Percentiles rank a stretch among this genome's conserved stretches.
Conservation (phyloP, 2,797 vertebrate species). For the Echiichthys vipera region DNA sequence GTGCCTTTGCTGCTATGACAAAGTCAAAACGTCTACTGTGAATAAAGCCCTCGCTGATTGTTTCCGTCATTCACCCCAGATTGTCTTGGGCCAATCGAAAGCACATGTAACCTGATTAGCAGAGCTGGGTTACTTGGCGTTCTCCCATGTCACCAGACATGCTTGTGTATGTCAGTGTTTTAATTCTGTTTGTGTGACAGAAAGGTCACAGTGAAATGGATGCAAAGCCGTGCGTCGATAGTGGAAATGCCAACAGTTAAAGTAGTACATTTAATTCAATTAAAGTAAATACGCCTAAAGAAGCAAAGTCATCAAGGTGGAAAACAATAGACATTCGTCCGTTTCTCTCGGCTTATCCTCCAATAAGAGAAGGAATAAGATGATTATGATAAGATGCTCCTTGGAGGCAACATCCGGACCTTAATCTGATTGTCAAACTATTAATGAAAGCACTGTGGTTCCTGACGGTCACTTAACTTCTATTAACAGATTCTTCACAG, state of each 20-base stretch:
- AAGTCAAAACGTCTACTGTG: neutral
- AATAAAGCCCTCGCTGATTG: slow-evolving; percentile 3
- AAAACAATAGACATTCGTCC: neutral
- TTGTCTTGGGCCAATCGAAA: slow-evolving; percentile 35
- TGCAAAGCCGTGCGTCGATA: neutral
- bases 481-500: too few species aligned
- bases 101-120: slow-evolving; percentile 56
- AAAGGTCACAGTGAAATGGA: slow-evolving; percentile 6
- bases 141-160: slow-evolving; percentile 9
- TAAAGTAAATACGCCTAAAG: neutral
- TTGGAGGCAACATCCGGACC: slow-evolving; percentile 3
- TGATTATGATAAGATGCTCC: slow-evolving; percentile 4
- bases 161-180: slow-evolving; percentile 11
- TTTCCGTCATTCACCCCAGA: slow-evolving; percentile 3
- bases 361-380: slow-evolving; percentile 1
- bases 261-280: neutral
- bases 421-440: slow-evolving; percentile 28
- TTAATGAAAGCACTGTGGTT: neutral
- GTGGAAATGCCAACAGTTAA: neutral
- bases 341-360: neutral
- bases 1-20: neutral
- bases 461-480: too few species aligned
- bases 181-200: neutral
- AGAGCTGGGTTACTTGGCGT: slow-evolving; percentile 34
- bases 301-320: neutral